These are phyloP conservation scores for Sesamia nonagrioides DNA, from an alignment of 1,140 invertebrate genomes.

Conservation along the genomic window DNA sequence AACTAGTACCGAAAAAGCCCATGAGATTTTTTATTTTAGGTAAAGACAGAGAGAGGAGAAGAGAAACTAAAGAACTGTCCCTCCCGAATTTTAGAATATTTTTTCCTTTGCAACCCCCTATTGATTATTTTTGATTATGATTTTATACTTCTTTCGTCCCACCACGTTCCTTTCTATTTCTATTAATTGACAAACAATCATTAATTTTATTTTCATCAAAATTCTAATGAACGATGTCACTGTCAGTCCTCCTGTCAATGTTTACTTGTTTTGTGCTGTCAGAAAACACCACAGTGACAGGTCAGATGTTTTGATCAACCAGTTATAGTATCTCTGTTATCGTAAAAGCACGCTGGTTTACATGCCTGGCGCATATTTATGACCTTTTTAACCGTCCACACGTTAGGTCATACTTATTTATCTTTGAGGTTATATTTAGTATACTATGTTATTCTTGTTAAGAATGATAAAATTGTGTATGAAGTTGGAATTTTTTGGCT, in stretches of 20 bases:
- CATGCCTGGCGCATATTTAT: constrained; percentile 18
- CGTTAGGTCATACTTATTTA: constrained; percentile 16
- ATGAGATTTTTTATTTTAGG: no score
- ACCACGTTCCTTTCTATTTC: no score
- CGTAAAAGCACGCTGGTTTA: constrained; percentile 20
- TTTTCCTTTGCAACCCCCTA: no score
- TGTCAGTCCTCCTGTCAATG: constrained; percentile 1
- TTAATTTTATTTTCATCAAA: background rate
- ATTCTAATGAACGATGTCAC: background rate
- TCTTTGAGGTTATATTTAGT: constrained; percentile 14
- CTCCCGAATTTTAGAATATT: no score
- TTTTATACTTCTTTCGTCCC: no score
- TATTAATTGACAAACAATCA: no score
- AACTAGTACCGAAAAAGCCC: no score
- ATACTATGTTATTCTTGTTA: constrained; percentile 4
- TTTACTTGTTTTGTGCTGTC: background rate
- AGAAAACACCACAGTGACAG: constrained; percentile 4
- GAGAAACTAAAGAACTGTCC: no score
- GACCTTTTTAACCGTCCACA: background rate
- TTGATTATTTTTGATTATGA: no score
- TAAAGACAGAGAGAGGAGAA: no score
- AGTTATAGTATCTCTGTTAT: constrained; percentile 4
- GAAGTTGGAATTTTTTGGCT: background rate
- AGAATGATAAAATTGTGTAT: background rate
- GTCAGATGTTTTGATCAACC: constrained; percentile 37